A percentile compares a stretch with the other conserved stretches of the same genome.
Evolutionary conservation across 2,888 invertebrate species (phyloP).

Genomic region (Sarcophaga carnaria): DNA sequence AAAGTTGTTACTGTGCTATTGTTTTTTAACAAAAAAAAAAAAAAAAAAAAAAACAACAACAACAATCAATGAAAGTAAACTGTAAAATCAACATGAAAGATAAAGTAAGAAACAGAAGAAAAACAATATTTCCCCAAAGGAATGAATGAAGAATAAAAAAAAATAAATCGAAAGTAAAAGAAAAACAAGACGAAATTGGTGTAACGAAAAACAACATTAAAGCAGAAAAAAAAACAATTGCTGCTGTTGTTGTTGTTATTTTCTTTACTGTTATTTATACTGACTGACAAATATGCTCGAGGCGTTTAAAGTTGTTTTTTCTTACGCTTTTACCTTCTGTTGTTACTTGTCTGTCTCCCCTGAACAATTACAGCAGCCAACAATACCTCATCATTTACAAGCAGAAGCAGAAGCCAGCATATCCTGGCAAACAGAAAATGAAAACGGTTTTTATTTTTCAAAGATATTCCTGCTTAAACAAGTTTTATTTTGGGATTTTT

Average conservation of each 20-base stretch:
- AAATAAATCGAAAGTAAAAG: not conserved
- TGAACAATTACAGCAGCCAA: too few relatives aligned
- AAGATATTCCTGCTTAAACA: conserved; percentile 16
- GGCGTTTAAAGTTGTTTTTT: conserved; percentile 49
- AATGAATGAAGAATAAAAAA: not conserved
- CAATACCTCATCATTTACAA: too few relatives aligned
- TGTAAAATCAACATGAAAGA: too few relatives aligned
- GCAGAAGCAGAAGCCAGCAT: too few relatives aligned
- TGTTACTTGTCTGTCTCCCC: too few relatives aligned
- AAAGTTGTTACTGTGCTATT: conserved; percentile 16
- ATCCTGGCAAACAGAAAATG: not conserved
- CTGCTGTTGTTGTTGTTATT: conserved; percentile 19
- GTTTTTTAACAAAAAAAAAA: conserved; percentile 4
- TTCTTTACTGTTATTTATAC: conserved; percentile 14
- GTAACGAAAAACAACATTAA: conserved; percentile 10
- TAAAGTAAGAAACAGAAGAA: conserved; percentile 14
- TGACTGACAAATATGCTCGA: conserved; percentile 21
- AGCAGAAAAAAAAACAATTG: not conserved
- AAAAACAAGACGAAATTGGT: conserved; percentile 26
- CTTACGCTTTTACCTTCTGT: conserved; percentile 5
- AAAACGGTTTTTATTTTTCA: conserved; percentile 11
- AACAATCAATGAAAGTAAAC: not conserved
- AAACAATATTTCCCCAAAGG: conserved; percentile 53
- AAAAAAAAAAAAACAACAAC: conserved; percentile 11
- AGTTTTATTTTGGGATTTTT: conserved; percentile 26